Conservation (phyloP, 1,140 invertebrate genomes). For the Halotydeus destructor region DNA sequence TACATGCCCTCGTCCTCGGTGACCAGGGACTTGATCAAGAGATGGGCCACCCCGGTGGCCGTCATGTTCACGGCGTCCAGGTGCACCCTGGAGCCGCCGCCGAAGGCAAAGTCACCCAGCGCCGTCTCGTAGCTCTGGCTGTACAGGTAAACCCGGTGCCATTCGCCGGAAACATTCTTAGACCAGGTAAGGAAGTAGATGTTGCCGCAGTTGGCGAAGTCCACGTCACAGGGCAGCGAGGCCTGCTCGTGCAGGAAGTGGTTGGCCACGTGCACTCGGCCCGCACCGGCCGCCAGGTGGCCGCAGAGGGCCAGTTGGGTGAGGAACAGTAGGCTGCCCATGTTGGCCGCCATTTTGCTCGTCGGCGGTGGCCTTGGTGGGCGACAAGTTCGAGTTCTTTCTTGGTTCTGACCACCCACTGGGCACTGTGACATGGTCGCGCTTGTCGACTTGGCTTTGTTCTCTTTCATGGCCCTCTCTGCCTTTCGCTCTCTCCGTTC, state of each 20-base stretch:
- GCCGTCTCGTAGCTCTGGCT: slow-evolving; percentile 15
- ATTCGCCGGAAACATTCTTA: slow-evolving; percentile 16
- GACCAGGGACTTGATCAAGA: slow-evolving; percentile 28
- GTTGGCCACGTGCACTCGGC: slow-evolving; percentile 16
- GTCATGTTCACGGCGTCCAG: slow-evolving; percentile 8
- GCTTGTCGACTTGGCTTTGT: neutral
- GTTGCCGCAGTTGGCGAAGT: slow-evolving; percentile 16
- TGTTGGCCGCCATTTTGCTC: neutral
- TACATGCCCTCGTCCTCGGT: slow-evolving; percentile 55
- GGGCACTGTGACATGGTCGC: neutral
- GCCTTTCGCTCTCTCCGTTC: no score
- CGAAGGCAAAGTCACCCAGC: slow-evolving; percentile 12
- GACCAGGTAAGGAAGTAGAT: slow-evolving; percentile 21
- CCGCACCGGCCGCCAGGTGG: no score
- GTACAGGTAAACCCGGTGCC: slow-evolving; percentile 19
- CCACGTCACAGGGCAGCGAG: slow-evolving; percentile 18
- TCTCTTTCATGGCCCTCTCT: neutral
- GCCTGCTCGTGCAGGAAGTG: slow-evolving; percentile 17
- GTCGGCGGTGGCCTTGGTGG: neutral
- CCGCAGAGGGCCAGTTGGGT: neutral
- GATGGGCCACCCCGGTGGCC: slow-evolving; percentile 12
- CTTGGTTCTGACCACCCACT: neutral
- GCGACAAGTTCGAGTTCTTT: neutral
- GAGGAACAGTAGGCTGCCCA: no score
- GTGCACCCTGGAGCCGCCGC: slow-evolving; percentile 5